Evolutionary conservation across 2,113 vertebrate genomes (phyloP), one percentile per base, ranked within the genome.

Genomic region (Aspidoscelis tigris): DNA sequence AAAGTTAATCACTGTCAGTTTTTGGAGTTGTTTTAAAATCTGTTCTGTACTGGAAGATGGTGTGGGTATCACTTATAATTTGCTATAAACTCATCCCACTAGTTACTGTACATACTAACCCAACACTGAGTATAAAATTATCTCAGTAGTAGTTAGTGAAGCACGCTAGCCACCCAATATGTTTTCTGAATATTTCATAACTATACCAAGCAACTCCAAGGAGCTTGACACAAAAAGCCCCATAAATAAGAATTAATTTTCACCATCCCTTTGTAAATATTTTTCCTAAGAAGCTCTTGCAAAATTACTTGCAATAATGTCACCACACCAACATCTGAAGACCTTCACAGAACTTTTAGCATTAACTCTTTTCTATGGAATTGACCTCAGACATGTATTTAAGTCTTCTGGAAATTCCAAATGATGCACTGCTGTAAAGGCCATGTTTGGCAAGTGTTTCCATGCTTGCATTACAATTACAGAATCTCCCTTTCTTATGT

Each of bases 1-100:
- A 76, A 88, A 85, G 41, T 80, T 76, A n/a, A n/a, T 39, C 6
- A 50, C 71, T 77, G 47, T 86, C 89, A 84, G 58, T 14, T 61
- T 61, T 14, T 12, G 58, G 14, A 16, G 58, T 16, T 61, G 58
- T 50, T 50, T 50, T 50, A 50, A 50, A 50, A 50, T 50, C 47
- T 50, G 47, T 18, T 61, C 58, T 16, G 2, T 18, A 14, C 58
- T 61, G 14, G 18, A 61, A 18, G 11, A 61, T 55, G 16, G 16
- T 55, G 16, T 55, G 9, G 9, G 8, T 55, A 55, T 55, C 55
- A 55, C 33, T 33, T 33, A 33, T 61, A 58, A 58, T 61, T 18
- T 61, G 4, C 18, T 61, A 14, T 61, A 61, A 18, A 61, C 11
- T 61, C 58, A 61, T 61, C 18, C 14, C 58, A 61, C 58, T 16